Evolutionary conservation across 2,888 invertebrate genomes (phyloP), one percentile per base, ranked within the genome.

Genomic region (Drosophila subsilvestris): DNA sequence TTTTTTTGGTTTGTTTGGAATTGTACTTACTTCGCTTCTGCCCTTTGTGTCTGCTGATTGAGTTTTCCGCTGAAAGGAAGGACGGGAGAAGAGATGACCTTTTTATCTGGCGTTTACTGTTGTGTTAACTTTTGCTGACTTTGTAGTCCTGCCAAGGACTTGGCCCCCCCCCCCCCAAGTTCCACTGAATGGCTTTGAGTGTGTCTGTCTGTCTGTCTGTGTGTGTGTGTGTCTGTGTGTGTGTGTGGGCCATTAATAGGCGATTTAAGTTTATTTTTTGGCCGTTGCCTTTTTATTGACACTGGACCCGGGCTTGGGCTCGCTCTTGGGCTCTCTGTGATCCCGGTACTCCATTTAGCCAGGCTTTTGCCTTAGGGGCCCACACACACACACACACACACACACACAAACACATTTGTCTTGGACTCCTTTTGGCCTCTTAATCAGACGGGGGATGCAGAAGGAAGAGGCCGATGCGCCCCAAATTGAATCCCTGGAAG

Each of bases 251-350:
- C 83, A 83, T 80, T 86, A 83, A 83, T 83, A 86, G 83, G 80
- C 83, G 86, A 83, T 87, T 87, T 83, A 79, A 83, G 82, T 85
- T 87, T 79, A 78, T 83, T 87, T 83, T 83, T 82, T 86, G 78
- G 54, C 80, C 80, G 75, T 86, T 78, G 60, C 66, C 72, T 71
- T 79, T 84, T 87, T 82, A 82, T 83, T 83, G 86, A 77, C 77
- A 83, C 66, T 75, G 63, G 49, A 56, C 20, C 10, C 18, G 14
- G 25, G 22, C 9, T 22, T 17, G 47, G 67, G 51, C n/a, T 29
- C 25, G 51, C 27, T n/a, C 42, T 9, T 45, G 37, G 37, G 37
- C 37, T 37, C 14, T n/a, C 37, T 37, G 37, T 37, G 37, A 37
- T 37, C 37, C 37, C 37, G 37, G 37, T 37, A 37, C 37, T 37